Base-by-base conservation (phyloP, 2,888 invertebrate species). In the Octodonta nipae region DNA sequence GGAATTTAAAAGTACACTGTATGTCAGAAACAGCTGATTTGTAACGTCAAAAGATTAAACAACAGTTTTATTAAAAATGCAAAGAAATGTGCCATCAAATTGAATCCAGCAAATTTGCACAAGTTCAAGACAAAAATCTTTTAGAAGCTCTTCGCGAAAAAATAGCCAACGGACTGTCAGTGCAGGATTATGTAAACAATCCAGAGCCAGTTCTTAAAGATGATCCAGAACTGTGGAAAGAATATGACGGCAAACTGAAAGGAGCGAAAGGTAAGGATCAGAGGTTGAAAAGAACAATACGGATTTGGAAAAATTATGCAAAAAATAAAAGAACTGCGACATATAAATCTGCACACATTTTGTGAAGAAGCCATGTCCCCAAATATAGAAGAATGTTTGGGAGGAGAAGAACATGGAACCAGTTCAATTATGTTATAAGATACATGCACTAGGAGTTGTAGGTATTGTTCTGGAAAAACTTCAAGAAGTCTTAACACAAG, bases 371-470 rank as follows among this genome's bases (percentile, higher is more conserved):
- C 95, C 0, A 69, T 88, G 36, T 96, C 95, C 66, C 96, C 95
- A 0, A 96, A 96, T 61, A 95, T 96, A 41, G 93, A 95, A 7
- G 95, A 96, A 65, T 98, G 98, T 61, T 95, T 93, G 93, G 92
- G 92, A 32, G 91, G 91, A 0, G 92, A 92, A 8, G 81, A 86
- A 52, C 74, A 87, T 65, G 85, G 85, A 15, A 99, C 98, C 13
- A 98, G 98, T 3, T 98, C 98, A 28, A 96, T 98, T 32, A 99
- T 98, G 98, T 89, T 89, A 63, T 98, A 98, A n/a, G 96, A 98
- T 61, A 93, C 93, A 0, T 99, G 98, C 55, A 98, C 98, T 0
- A 71, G 98, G 40, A 96, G 93, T 13, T 99, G 98, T 59, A 74
- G 93, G 53, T 98, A 99, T 66, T 98, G 98, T 62, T 96, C 96